Percentiles rank a stretch among this genome's conserved stretches.
Evolutionary conservation across 2,797 vertebrate genomes (phyloP).

Genomic region (Lutjanus argentimaculatus): DNA sequence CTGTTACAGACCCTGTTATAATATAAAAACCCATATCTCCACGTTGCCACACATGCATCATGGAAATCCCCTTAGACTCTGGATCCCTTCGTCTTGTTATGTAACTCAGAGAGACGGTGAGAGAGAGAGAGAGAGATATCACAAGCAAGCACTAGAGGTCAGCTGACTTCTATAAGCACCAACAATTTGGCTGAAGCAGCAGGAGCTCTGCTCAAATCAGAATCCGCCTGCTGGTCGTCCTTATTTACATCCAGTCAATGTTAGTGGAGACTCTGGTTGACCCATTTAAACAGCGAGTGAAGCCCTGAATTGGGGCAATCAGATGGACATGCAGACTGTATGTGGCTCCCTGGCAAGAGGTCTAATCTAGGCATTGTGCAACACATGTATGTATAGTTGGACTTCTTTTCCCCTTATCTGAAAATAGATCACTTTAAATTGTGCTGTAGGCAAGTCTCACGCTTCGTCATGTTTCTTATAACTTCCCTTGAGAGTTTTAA

Average conservation of each 20-base stretch:
- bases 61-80: slow-evolving; percentile 32
- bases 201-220: slow-evolving; percentile 3
- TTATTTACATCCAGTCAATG: slow-evolving; percentile 16
- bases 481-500: slow-evolving; percentile 32
- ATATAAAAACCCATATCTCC: no score
- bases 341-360: background rate
- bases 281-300: slow-evolving; percentile 37
- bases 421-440: slow-evolving; percentile 32
- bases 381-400: background rate
- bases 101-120: slow-evolving; percentile 13
- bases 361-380: background rate
- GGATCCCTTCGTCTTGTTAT: slow-evolving; percentile 32
- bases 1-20: no score
- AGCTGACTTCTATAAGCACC: slow-evolving; percentile 39
- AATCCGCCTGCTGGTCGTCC: background rate
- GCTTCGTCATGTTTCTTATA: slow-evolving; percentile 26
- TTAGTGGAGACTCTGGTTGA: slow-evolving; percentile 33
- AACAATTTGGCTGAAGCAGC: slow-evolving; percentile 22
- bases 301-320: slow-evolving; percentile 39
- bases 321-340: slow-evolving; percentile 27
- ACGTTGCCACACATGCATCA: no score
- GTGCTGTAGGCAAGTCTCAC: background rate
- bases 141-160: slow-evolving; percentile 29
- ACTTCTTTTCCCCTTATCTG: background rate
- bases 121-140: background rate